These are phyloP conservation scores for Pollenia angustigena DNA, from an alignment of 2,888 invertebrate species.

Conservation along the genomic window DNA sequence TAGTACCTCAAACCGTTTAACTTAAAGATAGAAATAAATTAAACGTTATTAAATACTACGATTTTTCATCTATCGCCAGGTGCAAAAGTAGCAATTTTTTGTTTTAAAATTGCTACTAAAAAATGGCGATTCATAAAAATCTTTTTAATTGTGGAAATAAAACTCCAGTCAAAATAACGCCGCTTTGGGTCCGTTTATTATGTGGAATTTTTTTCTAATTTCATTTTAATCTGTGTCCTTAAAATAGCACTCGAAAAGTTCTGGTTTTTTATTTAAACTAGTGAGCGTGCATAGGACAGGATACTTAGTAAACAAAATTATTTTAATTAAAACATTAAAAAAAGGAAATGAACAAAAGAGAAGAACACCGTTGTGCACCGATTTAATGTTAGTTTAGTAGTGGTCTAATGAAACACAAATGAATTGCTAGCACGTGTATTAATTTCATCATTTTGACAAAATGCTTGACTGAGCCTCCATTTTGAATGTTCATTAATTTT, in stretches of 20 bases:
- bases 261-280: constrained; percentile 56
- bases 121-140: constrained; percentile 39
- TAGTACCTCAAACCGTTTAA: constrained; percentile 66
- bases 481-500: not conserved
- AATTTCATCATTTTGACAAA: not conserved
- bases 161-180: constrained; percentile 47
- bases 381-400: constrained; percentile 14
- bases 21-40: constrained; percentile 23
- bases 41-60: constrained; percentile 69
- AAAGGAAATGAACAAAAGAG: not conserved
- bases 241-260: constrained; percentile 76
- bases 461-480: constrained; percentile 26
- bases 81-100: constrained; percentile 61
- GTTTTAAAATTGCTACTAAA: constrained; percentile 58
- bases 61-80: constrained; percentile 64
- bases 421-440: constrained; percentile 27
- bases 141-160: constrained; percentile 55
- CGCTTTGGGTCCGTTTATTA: not conserved
- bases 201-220: constrained; percentile 64
- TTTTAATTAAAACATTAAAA: not conserved
- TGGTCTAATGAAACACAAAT: constrained; percentile 31
- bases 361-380: not conserved
- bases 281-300: constrained; percentile 72
- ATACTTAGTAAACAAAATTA: not conserved
- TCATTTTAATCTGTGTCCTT: constrained; percentile 74